Base-by-base conservation (phyloP, 2,888 invertebrate species). In the Synanthedon vespiformis region DNA sequence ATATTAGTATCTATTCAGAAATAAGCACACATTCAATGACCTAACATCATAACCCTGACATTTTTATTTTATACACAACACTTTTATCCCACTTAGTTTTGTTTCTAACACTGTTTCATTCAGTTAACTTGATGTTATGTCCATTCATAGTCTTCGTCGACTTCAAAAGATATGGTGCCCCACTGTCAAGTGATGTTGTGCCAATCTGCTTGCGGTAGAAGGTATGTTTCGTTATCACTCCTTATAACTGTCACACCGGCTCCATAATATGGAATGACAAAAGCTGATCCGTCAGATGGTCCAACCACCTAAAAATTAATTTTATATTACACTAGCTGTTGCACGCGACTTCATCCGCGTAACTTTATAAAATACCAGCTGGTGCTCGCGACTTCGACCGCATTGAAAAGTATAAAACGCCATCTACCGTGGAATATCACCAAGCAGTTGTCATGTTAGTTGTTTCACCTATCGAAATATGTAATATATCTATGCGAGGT, bases 211-310 rank as follows among this genome's bases (percentile, higher is more conserved):
- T 94, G 93, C 41, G 93, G 93, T 58, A 94, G 89, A 64, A 93
- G 89, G 78, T 92, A 95, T 1, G 96, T 96, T 68, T 91, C 92
- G 79, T 97, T 96, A 80, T 95, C 91, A 80, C 94, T 94, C 52
- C 90, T 88, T 52, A 97, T 87, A 55, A 95, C 93, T 52, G 91
- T 89, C 27, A 97, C 91, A 22, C 93, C 93, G 1, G 97, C 95
- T 57, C 98, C 98, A 74, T 93, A 98, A 78, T 95, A 97, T 52
- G 96, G 96, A 70, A 97, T 95, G 3, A 98, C 92, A 77, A 95
- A 98, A 55, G 95, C 92, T 11, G 98, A 98, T 27, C 97, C 97
- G 89, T 98, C 98, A 0, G 97, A 94, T 50, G 98, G 98, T 0
- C 94, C 94, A 3, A 98, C 94, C 52, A 95, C 93, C 85, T 91